Conservation (phyloP, 2,113 vertebrate species). For the Tauraco erythrolophus region DNA sequence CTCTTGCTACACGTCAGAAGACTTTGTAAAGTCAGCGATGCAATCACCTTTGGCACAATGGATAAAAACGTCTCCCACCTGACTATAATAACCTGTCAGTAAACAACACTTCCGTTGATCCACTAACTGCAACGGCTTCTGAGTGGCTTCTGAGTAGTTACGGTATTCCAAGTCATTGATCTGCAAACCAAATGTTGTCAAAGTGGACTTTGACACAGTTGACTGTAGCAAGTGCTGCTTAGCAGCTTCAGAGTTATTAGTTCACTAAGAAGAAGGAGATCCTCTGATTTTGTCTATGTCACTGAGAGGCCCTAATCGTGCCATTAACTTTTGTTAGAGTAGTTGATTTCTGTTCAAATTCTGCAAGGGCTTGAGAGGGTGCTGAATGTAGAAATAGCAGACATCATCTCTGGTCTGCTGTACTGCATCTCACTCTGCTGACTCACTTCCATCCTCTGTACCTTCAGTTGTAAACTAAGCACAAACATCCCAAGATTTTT, state of each 20-base stretch:
- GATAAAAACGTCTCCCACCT: not conserved
- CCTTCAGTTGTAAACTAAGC: not conserved
- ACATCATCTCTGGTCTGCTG: not conserved
- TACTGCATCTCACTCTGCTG: not conserved
- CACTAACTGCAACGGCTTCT: not conserved
- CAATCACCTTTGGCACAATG: not conserved
- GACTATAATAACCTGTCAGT: not conserved
- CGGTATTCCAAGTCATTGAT: not conserved
- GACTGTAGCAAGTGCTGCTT: not conserved
- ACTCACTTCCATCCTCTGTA: not conserved
- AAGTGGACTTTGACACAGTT: not conserved
- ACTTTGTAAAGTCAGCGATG: not conserved
- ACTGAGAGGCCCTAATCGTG: too few species aligned
- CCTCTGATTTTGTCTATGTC: not conserved
- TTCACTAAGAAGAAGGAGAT: not conserved
- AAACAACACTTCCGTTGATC: not conserved
- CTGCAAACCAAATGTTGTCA: not conserved
- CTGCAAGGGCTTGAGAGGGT: not conserved
- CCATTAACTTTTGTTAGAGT: not conserved
- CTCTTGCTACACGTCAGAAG: not conserved
- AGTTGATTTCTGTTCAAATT: not conserved
- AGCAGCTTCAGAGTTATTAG: not conserved
- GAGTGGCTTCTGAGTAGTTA: not conserved
- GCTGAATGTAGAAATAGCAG: not conserved
- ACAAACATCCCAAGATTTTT: not conserved